Conservation (phyloP, 1,140 invertebrate genomes). For the Drosophila azteca region DNA sequence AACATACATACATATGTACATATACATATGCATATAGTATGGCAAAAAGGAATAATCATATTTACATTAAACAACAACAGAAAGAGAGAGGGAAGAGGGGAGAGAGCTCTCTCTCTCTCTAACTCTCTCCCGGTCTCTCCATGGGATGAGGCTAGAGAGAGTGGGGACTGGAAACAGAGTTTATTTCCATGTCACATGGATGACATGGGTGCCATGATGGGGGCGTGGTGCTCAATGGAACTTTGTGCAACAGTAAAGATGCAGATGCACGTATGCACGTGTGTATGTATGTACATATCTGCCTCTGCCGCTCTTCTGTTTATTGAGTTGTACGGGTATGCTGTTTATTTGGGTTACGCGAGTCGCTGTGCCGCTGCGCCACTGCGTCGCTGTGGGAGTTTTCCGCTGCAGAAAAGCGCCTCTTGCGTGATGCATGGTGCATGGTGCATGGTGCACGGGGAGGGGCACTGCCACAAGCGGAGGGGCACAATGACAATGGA, state of each 20-base stretch:
- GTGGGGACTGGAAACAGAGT: conserved; percentile 24
- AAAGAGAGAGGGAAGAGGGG: neutral
- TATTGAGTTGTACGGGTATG: conserved; percentile 47
- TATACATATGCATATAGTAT: conserved; percentile 25
- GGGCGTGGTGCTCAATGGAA: conserved; percentile 7
- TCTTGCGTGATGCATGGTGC: conserved; percentile 3
- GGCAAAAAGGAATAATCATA: conserved; percentile 68
- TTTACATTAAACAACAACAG: conserved; percentile 72
- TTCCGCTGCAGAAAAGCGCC: conserved; percentile 36
- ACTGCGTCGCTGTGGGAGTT: conserved; percentile 34
- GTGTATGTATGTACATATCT: conserved; percentile 13
- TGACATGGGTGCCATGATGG: conserved; percentile 25
- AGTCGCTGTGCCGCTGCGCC: too few species aligned
- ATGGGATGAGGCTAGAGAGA: too few species aligned
- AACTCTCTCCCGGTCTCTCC: too few species aligned
- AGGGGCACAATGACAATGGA: conserved; percentile 12
- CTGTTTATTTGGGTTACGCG: conserved; percentile 57
- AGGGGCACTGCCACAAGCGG: neutral
- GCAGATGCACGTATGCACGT: conserved; percentile 19
- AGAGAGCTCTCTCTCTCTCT: neutral
- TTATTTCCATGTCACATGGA: conserved; percentile 62
- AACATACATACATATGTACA: conserved; percentile 1
- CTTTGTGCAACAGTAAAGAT: conserved; percentile 38
- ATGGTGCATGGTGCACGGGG: conserved; percentile 43
- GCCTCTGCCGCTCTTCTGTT: conserved; percentile 11